Percentiles rank a stretch among this genome's conserved stretches.
Conservation (phyloP, 2,797 vertebrate genomes). For the Danio tinwini region DNA sequence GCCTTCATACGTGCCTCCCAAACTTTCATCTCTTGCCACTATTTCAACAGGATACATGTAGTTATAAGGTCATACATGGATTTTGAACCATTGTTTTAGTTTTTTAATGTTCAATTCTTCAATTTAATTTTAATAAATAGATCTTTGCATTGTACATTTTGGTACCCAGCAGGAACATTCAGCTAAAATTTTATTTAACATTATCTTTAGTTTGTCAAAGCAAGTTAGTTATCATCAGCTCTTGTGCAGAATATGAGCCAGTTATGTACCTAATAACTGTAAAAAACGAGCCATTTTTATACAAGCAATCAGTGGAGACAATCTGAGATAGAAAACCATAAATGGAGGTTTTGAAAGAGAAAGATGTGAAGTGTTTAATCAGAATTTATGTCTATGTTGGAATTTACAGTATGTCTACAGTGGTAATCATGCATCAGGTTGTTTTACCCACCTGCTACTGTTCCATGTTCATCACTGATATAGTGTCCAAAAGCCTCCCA, state of each 20-base stretch:
- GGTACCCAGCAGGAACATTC: neutral
- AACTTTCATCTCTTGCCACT: constrained; percentile 52
- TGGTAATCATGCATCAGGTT: too few species aligned
- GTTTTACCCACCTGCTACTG: constrained; percentile 41
- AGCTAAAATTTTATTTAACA: neutral
- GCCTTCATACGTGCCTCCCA: constrained; percentile 56
- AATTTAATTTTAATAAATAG: neutral
- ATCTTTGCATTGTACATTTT: neutral
- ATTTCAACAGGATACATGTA: neutral
- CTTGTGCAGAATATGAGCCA: neutral
- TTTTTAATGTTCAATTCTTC: neutral
- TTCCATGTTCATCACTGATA: constrained; percentile 52
- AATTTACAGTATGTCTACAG: too few species aligned
- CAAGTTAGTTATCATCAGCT: neutral
- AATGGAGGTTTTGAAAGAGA: neutral
- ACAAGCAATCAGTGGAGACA: too few species aligned
- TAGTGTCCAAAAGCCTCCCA: constrained; percentile 62
- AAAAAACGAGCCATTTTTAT: too few species aligned
- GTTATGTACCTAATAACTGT: neutral
- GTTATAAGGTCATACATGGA: neutral
- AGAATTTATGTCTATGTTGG: too few species aligned
- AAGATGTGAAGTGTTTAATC: too few species aligned
- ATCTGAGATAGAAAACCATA: too few species aligned
- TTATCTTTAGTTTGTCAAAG: neutral
- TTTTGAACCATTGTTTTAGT: neutral